Evolutionary conservation across 2,888 invertebrate genomes (phyloP).

Genomic region (Melitaea athalia): DNA sequence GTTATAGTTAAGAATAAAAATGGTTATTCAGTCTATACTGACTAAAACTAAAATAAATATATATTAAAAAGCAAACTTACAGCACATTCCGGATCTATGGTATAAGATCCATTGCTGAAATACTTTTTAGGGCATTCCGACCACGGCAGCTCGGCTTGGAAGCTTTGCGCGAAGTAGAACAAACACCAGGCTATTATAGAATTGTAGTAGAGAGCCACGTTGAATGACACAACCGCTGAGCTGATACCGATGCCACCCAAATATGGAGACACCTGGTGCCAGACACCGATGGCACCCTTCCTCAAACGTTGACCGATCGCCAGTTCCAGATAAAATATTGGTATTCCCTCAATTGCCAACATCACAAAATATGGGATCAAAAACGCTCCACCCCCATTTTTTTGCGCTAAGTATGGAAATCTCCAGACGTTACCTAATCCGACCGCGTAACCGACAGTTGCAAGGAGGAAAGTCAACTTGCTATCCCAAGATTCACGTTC

Average conservation of each 20-base stretch:
- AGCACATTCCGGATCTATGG: constrained; percentile 90
- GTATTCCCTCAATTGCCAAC: constrained; percentile 96
- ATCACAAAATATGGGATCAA: constrained; percentile 98
- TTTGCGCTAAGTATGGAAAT: constrained; percentile 96
- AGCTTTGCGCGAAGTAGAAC: constrained; percentile 96
- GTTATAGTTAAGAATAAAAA: too few species aligned
- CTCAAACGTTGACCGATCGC: constrained; percentile 96
- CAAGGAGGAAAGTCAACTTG: constrained; percentile 94
- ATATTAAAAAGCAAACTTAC: constrained; percentile 75
- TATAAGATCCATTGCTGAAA: constrained; percentile 90
- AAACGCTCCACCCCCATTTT: constrained; percentile 98
- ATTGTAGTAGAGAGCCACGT: constrained; percentile 98
- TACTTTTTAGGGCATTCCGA: constrained; percentile 93
- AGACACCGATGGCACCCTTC: constrained; percentile 97
- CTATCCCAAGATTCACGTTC: constrained; percentile 96
- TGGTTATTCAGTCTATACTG: too few species aligned
- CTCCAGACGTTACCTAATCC: constrained; percentile 98
- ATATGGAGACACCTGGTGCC: constrained; percentile 96
- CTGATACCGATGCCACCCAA: constrained; percentile 95
- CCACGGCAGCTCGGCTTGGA: constrained; percentile 96
- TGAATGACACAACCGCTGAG: constrained; percentile 97
- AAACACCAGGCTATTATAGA: constrained; percentile 99
- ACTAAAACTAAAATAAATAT: background rate
- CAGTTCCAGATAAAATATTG: constrained; percentile 97
- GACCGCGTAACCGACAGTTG: constrained; percentile 97